These are phyloP conservation scores for Meteorus cinctellus DNA, from an alignment of 2,888 invertebrate genomes.

Conservation along the genomic window DNA sequence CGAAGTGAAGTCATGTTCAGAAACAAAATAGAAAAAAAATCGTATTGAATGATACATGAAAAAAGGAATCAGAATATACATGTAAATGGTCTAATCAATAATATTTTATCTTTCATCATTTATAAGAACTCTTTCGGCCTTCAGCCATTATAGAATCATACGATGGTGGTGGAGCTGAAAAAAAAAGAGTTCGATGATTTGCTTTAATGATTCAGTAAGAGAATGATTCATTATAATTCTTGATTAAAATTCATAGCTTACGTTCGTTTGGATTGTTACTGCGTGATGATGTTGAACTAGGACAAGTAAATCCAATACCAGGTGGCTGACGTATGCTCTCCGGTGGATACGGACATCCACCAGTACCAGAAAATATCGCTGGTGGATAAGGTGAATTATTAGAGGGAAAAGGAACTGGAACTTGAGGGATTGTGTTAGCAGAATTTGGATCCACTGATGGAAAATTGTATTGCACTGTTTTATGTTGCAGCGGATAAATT, in stretches of 20 bases:
- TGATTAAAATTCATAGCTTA: not conserved
- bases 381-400: constrained; percentile 35
- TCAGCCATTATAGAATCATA: constrained; percentile 44
- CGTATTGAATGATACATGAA: not conserved
- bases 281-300: not conserved
- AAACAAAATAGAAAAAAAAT: no score
- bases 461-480: not conserved
- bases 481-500: constrained; percentile 10
- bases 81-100: not conserved
- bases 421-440: not conserved
- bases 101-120: not conserved
- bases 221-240: not conserved
- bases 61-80: not conserved
- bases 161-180: constrained; percentile 51
- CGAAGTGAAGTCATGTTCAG: no score
- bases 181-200: not conserved
- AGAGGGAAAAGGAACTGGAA: not conserved
- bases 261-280: not conserved
- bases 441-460: not conserved
- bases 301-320: constrained; percentile 9
- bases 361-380: not conserved
- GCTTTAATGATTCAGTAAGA: not conserved
- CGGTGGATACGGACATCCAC: constrained; percentile 33
- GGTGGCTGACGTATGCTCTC: constrained; percentile 15
- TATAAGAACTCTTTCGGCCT: not conserved